Percentiles rank a stretch among this genome's conserved stretches.
phyloP scores from a whole-genome alignment of 2,888 invertebrate genomes.

The Holacanthella duospinosa region DNA sequence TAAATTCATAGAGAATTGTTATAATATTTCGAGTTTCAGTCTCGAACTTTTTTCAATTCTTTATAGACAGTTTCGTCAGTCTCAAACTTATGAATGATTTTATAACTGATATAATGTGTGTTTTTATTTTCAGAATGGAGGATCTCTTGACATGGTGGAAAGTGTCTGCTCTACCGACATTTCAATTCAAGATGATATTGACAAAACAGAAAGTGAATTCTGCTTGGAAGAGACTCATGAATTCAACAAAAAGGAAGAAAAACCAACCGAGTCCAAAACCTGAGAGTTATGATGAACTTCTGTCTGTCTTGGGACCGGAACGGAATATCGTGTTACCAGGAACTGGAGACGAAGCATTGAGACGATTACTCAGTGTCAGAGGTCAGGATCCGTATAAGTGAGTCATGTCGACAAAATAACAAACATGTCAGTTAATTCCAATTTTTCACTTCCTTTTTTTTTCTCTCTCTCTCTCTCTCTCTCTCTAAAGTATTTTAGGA shows the following conservation, averaged over 20 bases:
- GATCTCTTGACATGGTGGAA: constrained; percentile 9
- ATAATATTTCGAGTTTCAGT: no score
- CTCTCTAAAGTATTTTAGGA: constrained; percentile 80
- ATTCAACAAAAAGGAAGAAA: constrained; percentile 8
- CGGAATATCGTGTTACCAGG: constrained; percentile 71
- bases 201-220: neutral
- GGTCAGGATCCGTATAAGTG: constrained; percentile 89
- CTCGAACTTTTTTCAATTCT: no score
- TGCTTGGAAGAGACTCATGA: constrained; percentile 1
- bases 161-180: neutral
- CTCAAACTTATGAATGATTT: no score
- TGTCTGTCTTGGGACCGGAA: constrained; percentile 46
- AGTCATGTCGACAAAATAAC: neutral
- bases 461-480: no score
- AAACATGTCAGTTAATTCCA: neutral
- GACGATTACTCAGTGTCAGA: constrained; percentile 78
- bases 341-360: constrained; percentile 91
- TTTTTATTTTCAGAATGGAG: neutral
- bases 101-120: no score
- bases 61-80: no score
- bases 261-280: neutral
- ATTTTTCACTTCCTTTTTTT: no score
- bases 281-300: constrained; percentile 17
- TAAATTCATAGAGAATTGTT: no score
- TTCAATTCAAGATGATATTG: neutral